A percentile compares a stretch with the other conserved stretches of the same genome.
phyloP scores from a whole-genome alignment of 2,888 invertebrate genomes.

The Morpho deidamia region DNA sequence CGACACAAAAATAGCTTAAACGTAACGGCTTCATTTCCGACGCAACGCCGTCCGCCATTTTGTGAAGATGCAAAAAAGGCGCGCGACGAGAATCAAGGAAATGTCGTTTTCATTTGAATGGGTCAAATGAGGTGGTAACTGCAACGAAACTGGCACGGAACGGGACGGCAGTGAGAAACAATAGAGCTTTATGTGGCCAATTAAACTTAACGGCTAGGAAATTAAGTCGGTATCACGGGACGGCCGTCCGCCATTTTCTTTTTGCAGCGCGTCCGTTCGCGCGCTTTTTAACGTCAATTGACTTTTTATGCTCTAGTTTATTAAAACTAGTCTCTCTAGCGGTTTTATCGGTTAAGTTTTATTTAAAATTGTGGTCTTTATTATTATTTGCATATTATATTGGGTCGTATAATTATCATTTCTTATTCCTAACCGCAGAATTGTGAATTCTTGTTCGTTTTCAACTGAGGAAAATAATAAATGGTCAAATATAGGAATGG shows the following conservation, averaged over 20 bases:
- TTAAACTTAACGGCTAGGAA: conserved; percentile 58
- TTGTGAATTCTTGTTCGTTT: no score
- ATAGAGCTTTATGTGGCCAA: conserved; percentile 58
- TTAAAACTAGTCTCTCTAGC: conserved; percentile 19
- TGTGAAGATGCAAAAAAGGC: conserved; percentile 29
- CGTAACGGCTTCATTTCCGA: conserved; percentile 20
- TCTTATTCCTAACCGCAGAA: background rate
- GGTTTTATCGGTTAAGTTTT: conserved; percentile 10
- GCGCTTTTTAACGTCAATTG: conserved; percentile 36
- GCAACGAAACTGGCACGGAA: conserved; percentile 35
- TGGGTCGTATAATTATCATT: background rate
- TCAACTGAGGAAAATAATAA: no score
- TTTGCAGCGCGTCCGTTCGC: conserved; percentile 34
- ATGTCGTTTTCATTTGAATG: conserved; percentile 48
- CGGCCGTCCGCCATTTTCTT: conserved; percentile 35
- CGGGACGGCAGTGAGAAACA: conserved; percentile 42
- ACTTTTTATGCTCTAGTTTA: conserved; percentile 30
- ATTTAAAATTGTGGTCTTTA: conserved; percentile 13
- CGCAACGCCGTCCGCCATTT: conserved; percentile 14
- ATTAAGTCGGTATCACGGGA: conserved; percentile 49
- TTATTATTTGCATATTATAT: background rate
- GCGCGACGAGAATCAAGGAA: conserved; percentile 37
- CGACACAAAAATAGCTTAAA: conserved; percentile 15
- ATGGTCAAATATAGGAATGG: no score
- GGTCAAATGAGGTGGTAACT: conserved; percentile 48